Evolutionary conservation across 1,140 invertebrate genomes (phyloP), one percentile per base, ranked within the genome.

Genomic region (Camponotus pennsylvanicus): DNA sequence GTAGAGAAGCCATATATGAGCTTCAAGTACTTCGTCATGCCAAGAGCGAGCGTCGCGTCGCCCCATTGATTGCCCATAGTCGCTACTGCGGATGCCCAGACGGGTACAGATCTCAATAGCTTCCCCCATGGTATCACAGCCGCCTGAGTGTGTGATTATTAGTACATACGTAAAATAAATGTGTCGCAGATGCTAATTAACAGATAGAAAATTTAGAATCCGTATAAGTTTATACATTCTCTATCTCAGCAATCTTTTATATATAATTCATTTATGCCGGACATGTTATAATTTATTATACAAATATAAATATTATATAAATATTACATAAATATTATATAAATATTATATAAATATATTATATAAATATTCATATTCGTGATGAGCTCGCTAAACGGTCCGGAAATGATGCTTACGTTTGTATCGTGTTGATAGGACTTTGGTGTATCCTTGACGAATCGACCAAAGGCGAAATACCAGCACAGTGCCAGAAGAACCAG

Each of bases 381-480:
- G 5, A 85, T 11, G 18, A 66, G 6, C 0, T 49, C 27, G 18
- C 7, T 66, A 66, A 77, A 45, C 13, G 11, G 9, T 9, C 45
- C 40, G 40, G 27, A 45, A 63, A n/a, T 13, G 3, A 37, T 7
- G 27, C 91, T 94, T 93, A 95, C 95, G 77, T 93, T 95, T 49
- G 94, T 95, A 76, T 95, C 95, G 80, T 95, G 95, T 66, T 95
- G 95, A 80, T 95, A 95, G 27, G 94, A 95, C 61, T 94, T 94
- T 1, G 95, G 95, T 5, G 94, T 94, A 87, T 97, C 97, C 92
- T 96, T 97, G 27, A 97, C 97, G 71, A 97, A 95, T 61, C 96
- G 90, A 90, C 96, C 95, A 96, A 97, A 98, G 0, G 97, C 86
- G 18, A 97, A 95, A 85, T 97, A 97, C 97, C 97, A 98, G 45